These are phyloP conservation scores for Callorhinus ursinus DNA, from an alignment of 2,113 vertebrate species.

Conservation along the genomic window DNA sequence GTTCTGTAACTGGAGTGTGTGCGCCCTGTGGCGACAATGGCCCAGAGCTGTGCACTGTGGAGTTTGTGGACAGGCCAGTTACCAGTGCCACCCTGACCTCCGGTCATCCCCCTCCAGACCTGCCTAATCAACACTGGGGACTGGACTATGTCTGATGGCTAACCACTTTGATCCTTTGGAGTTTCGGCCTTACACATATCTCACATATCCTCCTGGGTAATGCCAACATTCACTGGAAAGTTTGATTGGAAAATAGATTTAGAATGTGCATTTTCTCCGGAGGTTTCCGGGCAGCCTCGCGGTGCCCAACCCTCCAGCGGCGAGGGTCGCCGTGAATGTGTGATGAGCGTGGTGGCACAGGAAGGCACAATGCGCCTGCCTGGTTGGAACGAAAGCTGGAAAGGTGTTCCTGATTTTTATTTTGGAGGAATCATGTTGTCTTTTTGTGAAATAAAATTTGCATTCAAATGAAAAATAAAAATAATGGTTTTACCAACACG, in stretches of 20 bases:
- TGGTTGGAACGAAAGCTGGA: neutral
- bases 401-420: constrained; percentile 29
- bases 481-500: no score
- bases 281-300: neutral
- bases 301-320: neutral
- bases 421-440: constrained; percentile 64
- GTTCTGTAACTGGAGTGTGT: constrained; percentile 91
- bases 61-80: constrained; percentile 89
- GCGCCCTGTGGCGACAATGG: constrained; percentile 81
- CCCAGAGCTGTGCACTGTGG: constrained; percentile 84
- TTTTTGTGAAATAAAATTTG: constrained; percentile 73
- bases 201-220: neutral
- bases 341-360: accelerated
- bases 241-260: neutral
- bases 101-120: accelerated
- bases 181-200: neutral
- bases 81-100: constrained; percentile 79
- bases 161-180: neutral
- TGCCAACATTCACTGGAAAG: neutral
- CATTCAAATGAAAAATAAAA: neutral
- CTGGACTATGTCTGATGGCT: neutral
- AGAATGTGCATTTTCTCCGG: neutral
- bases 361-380: accelerated
- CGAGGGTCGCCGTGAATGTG: neutral
- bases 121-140: neutral